Evolutionary conservation across 2,797 vertebrate genomes (phyloP), one percentile per base, ranked within the genome.

Genomic region (Sternotherus odoratus): DNA sequence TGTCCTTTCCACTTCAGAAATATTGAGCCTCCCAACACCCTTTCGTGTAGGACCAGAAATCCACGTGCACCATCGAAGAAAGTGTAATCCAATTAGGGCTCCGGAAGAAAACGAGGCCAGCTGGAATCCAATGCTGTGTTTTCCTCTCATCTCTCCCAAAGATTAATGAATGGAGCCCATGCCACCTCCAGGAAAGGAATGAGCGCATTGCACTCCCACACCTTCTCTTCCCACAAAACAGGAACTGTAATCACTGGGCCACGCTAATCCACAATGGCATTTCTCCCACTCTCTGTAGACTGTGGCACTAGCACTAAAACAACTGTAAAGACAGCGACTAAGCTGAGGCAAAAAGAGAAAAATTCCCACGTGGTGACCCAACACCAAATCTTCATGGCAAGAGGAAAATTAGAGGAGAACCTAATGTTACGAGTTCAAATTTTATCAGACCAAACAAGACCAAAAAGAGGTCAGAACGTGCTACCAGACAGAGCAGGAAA

Each of bases 381-480:
- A 77, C 81, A 82, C 19, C 63, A 79, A 30, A 91, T 82, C n/a
- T 36, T 77, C 91, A 80, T 85, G 66, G 49, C 36, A 88, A 69
- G 19, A 69, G 36, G 63, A 39, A 69, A 82, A 69, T 39, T 26
- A 4, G 12, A 79, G 87, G 12, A 77, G 85, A 53, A 56, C 74
- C 46, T 48, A 69, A 56, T 36, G 69, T 84, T 60, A 77, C 0
- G 0, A 74, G 5, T 83, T 77, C 33, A 69, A 82, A 82, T 83
- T 49, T 86, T 79, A 50, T 43, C 77, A 43, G 53, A 11, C 19
- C 79, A 92, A 94, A 93, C 46, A 85, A 92, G 28, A 69, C 39
- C 26, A 21, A 80, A 88, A 88, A 91, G 77, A 89, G 87, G 50
- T 86, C 51, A 75, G 82, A 82, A 92, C 21, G 0, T 0, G 53